A percentile compares a stretch with the other conserved stretches of the same genome.
phyloP scores from a whole-genome alignment of 2,113 vertebrate species.

The Hassar affinis region DNA sequence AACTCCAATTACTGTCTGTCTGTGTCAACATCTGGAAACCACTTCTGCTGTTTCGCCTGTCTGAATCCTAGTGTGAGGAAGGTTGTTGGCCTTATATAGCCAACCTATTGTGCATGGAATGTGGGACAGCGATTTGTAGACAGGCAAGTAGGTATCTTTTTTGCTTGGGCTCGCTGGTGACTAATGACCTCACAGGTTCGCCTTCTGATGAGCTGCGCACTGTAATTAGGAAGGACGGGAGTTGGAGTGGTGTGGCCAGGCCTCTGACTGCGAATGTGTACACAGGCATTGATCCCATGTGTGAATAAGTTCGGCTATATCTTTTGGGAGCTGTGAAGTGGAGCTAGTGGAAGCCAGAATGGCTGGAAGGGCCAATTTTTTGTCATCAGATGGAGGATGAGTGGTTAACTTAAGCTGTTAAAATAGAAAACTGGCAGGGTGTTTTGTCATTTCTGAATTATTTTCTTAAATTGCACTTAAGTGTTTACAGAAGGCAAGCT shows the following conservation, averaged over 20 bases:
- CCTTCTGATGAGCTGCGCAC: conserved; percentile 37
- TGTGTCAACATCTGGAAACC: conserved; percentile 90
- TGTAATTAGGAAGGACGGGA: conserved; percentile 44
- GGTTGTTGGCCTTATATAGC: conserved; percentile 63
- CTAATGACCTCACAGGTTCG: conserved; percentile 44
- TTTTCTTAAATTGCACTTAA: conserved; percentile 25
- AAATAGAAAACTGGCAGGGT: conserved; percentile 21
- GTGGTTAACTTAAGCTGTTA: conserved; percentile 25
- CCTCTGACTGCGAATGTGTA: conserved; percentile 17
- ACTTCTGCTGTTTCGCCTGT: conserved; percentile 72
- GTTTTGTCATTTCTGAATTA: conserved; percentile 21
- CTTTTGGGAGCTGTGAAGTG: conserved; percentile 32
- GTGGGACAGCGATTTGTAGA: conserved; percentile 38
- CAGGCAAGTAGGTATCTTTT: conserved; percentile 44
- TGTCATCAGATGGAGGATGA: conserved; percentile 22
- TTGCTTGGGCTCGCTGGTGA: conserved; percentile 39
- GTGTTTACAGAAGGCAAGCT: conserved; percentile 25
- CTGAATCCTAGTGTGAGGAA: conserved; percentile 56
- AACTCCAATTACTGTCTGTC: conserved; percentile 94
- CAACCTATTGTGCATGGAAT: conserved; percentile 58
- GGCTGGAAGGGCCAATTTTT: conserved; percentile 13
- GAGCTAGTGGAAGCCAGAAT: conserved; percentile 10
- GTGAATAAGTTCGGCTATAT: conserved; percentile 19
- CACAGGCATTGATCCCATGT: conserved; percentile 30
- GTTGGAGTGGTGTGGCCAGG: conserved; percentile 21